Conservation (phyloP, 2,888 invertebrate species). For the Diabrotica balteata region DNA sequence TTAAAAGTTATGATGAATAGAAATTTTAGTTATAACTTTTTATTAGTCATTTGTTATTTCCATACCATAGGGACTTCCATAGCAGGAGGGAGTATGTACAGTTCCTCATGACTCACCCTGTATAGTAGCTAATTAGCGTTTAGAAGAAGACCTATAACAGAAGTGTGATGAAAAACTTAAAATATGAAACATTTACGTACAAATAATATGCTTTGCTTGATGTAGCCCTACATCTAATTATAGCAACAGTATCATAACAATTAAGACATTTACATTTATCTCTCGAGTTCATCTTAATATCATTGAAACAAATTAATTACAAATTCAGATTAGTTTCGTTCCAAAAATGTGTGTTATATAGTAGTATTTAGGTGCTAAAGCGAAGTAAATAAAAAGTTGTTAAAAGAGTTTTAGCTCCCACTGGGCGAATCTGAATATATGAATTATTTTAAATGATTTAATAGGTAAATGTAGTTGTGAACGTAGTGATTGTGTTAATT, state of each 20-base stretch:
- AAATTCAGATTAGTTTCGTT: neutral
- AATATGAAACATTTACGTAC: too few relatives aligned
- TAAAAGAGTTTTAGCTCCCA: neutral
- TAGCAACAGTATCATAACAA: constrained; percentile 3
- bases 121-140: too few relatives aligned
- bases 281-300: neutral
- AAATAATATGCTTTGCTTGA: neutral
- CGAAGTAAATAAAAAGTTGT: neutral
- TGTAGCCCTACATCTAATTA: neutral
- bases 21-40: too few relatives aligned
- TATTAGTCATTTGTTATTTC: too few relatives aligned
- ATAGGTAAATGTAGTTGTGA: too few relatives aligned
- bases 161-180: too few relatives aligned
- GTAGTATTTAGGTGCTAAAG: neutral
- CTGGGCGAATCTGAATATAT: constrained; percentile 37
- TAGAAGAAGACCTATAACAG: too few relatives aligned
- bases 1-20: too few relatives aligned
- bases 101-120: too few relatives aligned
- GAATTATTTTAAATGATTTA: constrained; percentile 20
- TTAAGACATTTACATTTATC: constrained; percentile 10
- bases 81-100: too few relatives aligned
- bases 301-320: constrained; percentile 6
- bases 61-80: too few relatives aligned
- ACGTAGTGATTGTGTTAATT: too few relatives aligned
- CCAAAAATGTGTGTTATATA: neutral